Evolutionary conservation across 1,140 invertebrate species (phyloP).

Genomic region (Cyphomyrmex costatus): DNA sequence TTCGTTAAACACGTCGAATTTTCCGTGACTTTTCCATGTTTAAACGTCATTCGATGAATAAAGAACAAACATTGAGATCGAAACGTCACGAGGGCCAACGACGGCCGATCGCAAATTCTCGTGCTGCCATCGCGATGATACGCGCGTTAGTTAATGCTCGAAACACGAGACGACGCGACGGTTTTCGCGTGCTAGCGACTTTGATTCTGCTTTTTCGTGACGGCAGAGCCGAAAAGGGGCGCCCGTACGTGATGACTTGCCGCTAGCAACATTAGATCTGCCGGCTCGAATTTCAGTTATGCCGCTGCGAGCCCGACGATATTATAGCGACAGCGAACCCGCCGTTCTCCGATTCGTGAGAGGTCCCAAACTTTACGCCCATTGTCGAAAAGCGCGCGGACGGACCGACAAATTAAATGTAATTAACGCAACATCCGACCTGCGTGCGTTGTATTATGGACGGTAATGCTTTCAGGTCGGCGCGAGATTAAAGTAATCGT

Average conservation of each 20-base stretch:
- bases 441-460: background rate
- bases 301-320: constrained; percentile 68
- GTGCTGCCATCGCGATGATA: constrained; percentile 71
- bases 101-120: constrained; percentile 32
- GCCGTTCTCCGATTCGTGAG: constrained; percentile 38
- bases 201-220: constrained; percentile 62
- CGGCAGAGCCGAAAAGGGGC: constrained; percentile 36
- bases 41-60: background rate
- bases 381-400: constrained; percentile 29
- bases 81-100: background rate
- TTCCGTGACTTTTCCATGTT: background rate
- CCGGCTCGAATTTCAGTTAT: constrained; percentile 83
- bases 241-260: constrained; percentile 82
- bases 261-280: constrained; percentile 84
- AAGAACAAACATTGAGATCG: constrained; percentile 39
- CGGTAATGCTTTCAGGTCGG: background rate
- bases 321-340: constrained; percentile 35
- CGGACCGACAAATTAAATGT: constrained; percentile 60
- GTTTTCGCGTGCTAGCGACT: constrained; percentile 65
- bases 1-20: background rate
- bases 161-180: constrained; percentile 67
- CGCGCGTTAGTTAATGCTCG: constrained; percentile 78
- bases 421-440: constrained; percentile 15
- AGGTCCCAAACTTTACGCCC: constrained; percentile 22
- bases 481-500: constrained; percentile 12